phyloP scores from a whole-genome alignment of 2,888 invertebrate species.

The Bhutanitis thaidina region DNA sequence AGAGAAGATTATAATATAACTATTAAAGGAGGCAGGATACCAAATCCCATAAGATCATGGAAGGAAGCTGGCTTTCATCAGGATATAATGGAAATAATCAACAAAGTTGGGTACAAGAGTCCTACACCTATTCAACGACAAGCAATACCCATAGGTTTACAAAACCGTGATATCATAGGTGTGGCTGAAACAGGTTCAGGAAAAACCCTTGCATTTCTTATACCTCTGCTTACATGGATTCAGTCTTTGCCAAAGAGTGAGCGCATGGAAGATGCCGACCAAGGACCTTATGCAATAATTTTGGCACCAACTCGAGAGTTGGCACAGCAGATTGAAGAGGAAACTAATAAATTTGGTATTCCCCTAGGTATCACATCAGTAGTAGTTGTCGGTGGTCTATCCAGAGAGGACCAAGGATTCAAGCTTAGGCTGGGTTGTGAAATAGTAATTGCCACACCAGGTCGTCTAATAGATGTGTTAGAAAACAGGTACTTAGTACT shows the following conservation, averaged over 20 bases:
- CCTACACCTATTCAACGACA: conserved; percentile 99
- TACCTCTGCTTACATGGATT: conserved; percentile 98
- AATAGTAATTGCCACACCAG: conserved; percentile 99
- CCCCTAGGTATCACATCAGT: conserved; percentile 96
- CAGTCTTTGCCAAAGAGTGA: conserved; percentile 98
- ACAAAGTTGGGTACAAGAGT: conserved; percentile 97
- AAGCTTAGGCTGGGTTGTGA: conserved; percentile 97
- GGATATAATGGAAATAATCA: conserved; percentile 96
- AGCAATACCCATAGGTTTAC: conserved; percentile 98
- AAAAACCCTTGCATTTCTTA: conserved; percentile 98
- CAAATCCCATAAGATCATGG: conserved; percentile 97
- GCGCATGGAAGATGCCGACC: conserved; percentile 92
- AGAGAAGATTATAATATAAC: conserved; percentile 99
- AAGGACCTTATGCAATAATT: conserved; percentile 99
- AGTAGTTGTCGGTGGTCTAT: conserved; percentile 98
- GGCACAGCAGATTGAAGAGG: conserved; percentile 99
- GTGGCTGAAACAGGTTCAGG: conserved; percentile 99
- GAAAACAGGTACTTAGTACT: conserved; percentile 98
- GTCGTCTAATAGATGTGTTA: conserved; percentile 98
- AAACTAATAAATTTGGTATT: conserved; percentile 97
- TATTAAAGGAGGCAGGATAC: conserved; percentile 97
- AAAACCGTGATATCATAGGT: conserved; percentile 98
- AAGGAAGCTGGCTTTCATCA: conserved; percentile 94
- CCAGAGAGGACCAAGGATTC: conserved; percentile 99
- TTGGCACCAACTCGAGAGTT: conserved; percentile 99